Evolutionary conservation across 2,113 vertebrate species (phyloP).

Genomic region (Caretta caretta): DNA sequence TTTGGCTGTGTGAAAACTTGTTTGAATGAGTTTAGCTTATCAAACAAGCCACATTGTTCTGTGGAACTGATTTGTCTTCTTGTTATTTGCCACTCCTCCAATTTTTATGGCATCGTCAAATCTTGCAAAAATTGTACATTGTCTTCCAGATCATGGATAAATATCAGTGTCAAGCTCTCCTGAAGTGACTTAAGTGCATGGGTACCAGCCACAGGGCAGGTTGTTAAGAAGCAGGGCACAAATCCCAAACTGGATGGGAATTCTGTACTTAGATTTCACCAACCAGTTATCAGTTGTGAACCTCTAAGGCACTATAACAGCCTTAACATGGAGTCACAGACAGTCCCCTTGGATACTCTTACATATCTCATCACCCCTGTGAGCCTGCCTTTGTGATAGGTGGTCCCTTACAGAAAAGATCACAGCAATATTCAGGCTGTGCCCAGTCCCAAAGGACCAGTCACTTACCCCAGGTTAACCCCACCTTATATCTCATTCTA

Average conservation of each 20-base stretch:
- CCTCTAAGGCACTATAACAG: not conserved
- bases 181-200: no score
- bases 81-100: not conserved
- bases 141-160: not conserved
- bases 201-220: no score
- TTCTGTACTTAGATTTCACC: not conserved
- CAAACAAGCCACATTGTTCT: not conserved
- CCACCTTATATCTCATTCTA: no score
- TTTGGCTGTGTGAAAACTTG: not conserved
- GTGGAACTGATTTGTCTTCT: not conserved
- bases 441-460: no score
- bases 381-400: no score
- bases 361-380: no score
- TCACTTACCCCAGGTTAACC: no score
- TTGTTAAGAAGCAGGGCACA: no score
- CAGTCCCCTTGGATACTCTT: no score
- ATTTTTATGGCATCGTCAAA: constrained; percentile 20
- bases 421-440: no score
- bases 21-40: constrained; percentile 20
- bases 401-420: no score
- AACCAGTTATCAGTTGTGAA: not conserved
- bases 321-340: not conserved
- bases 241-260: no score
- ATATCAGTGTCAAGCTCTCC: not conserved
- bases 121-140: not conserved